Percentiles rank a stretch among this genome's conserved stretches.
Evolutionary conservation across 1,140 invertebrate species (phyloP).

Genomic region (Pseudomyrmex sp.): DNA sequence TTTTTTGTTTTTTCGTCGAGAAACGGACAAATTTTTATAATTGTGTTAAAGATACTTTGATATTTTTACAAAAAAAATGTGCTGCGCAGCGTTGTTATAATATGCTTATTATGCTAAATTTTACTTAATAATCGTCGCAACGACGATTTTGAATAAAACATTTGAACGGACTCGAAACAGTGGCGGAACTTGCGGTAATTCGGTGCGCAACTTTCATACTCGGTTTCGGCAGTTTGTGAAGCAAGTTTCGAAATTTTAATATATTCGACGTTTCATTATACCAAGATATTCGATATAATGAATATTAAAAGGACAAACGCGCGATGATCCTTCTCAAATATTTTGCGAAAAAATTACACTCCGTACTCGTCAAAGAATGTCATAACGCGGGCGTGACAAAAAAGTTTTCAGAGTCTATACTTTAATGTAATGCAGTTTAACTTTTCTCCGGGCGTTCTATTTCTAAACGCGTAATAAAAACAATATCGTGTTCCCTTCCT

Average conservation of each 20-base stretch:
- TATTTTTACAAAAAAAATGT: neutral
- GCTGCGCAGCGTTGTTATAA: neutral
- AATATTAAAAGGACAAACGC: conserved; percentile 9
- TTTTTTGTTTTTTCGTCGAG: neutral
- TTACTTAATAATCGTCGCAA: neutral
- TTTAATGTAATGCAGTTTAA: neutral
- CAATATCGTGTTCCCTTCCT: neutral
- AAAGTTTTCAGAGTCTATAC: neutral
- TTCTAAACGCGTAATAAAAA: conserved; percentile 11
- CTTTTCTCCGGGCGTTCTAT: conserved; percentile 1
- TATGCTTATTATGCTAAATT: neutral
- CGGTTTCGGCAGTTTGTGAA: neutral
- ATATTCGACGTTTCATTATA: conserved; percentile 14
- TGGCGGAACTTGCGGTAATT: neutral
- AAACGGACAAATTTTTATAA: neutral
- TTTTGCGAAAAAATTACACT: conserved; percentile 6
- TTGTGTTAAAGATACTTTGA: neutral
- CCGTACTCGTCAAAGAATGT: neutral
- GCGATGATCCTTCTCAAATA: neutral
- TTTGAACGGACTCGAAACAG: conserved; percentile 11
- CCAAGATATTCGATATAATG: neutral
- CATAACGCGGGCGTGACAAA: neutral
- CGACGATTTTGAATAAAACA: conserved; percentile 16
- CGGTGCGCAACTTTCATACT: conserved; percentile 10
- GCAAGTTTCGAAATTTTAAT: conserved; percentile 22